A percentile compares a stretch with the other conserved stretches of the same genome.
These are phyloP conservation scores for Cavia aperea DNA, from an alignment of 2,113 vertebrate species.

Conservation along the genomic window DNA sequence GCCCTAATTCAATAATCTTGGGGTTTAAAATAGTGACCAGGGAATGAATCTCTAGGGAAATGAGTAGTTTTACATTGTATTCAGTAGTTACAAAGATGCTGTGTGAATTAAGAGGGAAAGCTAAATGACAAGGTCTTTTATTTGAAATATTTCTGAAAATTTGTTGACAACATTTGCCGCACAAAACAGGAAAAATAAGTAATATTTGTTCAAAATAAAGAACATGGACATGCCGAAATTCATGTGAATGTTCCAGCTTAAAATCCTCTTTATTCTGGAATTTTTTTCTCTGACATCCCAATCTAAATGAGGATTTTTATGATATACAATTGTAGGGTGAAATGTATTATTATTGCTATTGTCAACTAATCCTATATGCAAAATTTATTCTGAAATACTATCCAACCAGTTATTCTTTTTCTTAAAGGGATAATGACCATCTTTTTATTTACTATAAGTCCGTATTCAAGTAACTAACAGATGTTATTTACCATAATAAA, in stretches of 20 bases:
- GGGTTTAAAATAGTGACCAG: not conserved
- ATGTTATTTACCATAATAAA: not conserved
- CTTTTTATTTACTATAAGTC: not conserved
- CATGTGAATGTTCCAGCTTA: not conserved
- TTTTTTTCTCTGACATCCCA: not conserved
- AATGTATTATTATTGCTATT: not conserved
- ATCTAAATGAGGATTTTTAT: not conserved
- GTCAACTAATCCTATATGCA: not conserved
- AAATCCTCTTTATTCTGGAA: not conserved
- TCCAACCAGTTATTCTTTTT: not conserved
- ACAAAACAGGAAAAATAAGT: not conserved
- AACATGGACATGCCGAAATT: not conserved
- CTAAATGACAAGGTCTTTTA: not conserved
- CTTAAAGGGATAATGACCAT: not conserved
- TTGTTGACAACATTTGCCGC: not conserved
- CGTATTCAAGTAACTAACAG: not conserved
- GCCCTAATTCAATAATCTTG: not conserved
- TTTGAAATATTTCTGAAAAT: not conserved
- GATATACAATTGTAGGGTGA: not conserved
- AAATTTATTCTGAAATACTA: not conserved
- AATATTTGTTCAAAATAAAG: not conserved
- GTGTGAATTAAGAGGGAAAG: not conserved
- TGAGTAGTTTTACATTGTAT: not conserved
- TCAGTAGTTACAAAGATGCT: not conserved
- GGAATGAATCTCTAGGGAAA: not conserved